These are phyloP conservation scores for Chiloscyllium punctatum DNA, from an alignment of 2,797 vertebrate genomes.

Conservation along the genomic window DNA sequence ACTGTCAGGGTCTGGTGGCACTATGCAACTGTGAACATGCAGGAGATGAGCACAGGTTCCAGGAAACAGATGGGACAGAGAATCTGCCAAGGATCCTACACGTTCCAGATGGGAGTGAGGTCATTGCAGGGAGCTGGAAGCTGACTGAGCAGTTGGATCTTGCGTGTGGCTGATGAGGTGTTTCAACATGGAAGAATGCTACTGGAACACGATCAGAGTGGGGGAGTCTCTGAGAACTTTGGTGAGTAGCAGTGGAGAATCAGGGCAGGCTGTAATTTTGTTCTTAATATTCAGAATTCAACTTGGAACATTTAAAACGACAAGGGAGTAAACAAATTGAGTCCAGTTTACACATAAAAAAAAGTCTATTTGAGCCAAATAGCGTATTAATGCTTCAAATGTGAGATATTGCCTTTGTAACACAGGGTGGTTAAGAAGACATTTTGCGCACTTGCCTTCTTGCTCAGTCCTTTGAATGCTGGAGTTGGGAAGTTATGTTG, in stretches of 20 bases:
- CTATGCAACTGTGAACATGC: neutral
- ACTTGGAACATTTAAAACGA: neutral
- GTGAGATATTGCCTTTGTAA: too few species aligned
- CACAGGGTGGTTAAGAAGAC: too few species aligned
- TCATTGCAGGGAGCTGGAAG: neutral
- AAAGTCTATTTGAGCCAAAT: too few species aligned
- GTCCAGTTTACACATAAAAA: neutral
- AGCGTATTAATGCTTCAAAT: too few species aligned
- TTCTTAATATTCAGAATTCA: neutral
- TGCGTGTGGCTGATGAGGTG: neutral
- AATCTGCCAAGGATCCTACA: neutral
- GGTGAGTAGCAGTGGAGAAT: neutral
- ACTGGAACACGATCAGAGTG: neutral
- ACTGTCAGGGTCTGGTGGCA: neutral
- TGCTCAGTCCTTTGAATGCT: too few species aligned
- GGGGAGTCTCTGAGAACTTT: neutral
- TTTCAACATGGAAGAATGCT: neutral
- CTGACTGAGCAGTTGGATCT: neutral
- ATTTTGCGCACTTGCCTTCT: too few species aligned
- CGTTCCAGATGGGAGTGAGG: neutral
- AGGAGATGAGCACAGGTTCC: neutral
- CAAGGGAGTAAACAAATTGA: neutral
- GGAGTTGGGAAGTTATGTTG: too few species aligned
- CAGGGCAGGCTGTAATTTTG: neutral
- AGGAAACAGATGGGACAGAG: neutral